phyloP scores from a whole-genome alignment of 1,140 invertebrate genomes.

The Scaptomyza pallida region DNA sequence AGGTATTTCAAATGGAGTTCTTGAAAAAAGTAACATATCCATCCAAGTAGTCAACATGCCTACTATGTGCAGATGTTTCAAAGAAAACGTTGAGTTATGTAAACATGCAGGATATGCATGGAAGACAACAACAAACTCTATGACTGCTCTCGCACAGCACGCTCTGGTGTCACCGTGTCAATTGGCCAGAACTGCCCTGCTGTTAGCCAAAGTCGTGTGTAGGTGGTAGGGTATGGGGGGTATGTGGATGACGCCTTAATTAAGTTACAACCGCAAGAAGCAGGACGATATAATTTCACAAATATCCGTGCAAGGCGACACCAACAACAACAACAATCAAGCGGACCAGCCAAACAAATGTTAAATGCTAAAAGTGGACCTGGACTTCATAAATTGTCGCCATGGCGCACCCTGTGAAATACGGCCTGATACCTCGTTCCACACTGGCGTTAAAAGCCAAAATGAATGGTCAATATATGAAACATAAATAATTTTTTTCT shows the following conservation, averaged over 20 bases:
- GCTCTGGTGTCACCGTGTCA: constrained; percentile 73
- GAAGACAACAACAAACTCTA: constrained; percentile 4
- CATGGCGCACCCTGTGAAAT: constrained; percentile 57
- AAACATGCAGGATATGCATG: constrained; percentile 46
- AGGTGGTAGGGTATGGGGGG: constrained; percentile 44
- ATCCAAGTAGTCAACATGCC: background rate
- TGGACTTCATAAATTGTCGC: constrained; percentile 74
- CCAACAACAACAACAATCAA: constrained; percentile 77
- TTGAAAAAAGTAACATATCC: background rate
- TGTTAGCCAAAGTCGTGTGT: constrained; percentile 2
- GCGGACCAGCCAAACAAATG: constrained; percentile 58
- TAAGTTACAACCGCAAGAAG: constrained; percentile 66
- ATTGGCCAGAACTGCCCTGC: constrained; percentile 57
- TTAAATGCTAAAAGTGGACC: constrained; percentile 65
- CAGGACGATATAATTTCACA: constrained; percentile 73
- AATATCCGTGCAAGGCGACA: constrained; percentile 80
- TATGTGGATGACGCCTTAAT: constrained; percentile 48
- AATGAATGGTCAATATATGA: constrained; percentile 79
- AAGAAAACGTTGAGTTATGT: constrained; percentile 62
- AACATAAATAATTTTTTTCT: constrained; percentile 81
- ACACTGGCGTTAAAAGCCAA: constrained; percentile 71
- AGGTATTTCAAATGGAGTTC: background rate
- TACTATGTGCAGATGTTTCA: background rate
- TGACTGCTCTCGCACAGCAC: constrained; percentile 20
- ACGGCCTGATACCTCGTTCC: background rate